These are phyloP conservation scores for Engystomops pustulosus DNA, from an alignment of 2,113 vertebrate species.

Conservation along the genomic window DNA sequence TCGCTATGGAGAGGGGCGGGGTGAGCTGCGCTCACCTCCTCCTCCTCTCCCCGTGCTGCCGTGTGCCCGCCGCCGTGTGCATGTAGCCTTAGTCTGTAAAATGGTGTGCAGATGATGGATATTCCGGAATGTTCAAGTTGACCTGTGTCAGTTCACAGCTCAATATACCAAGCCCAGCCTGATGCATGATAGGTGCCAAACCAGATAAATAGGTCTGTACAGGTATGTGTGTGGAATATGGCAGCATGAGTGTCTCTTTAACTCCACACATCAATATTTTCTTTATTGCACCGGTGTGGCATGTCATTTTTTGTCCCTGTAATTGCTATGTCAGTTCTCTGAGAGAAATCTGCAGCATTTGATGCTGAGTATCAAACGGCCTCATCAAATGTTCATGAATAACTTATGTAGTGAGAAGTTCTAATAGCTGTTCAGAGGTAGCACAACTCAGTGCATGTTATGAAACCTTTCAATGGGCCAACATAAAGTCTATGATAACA, in stretches of 20 bases:
- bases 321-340: constrained; percentile 54
- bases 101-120: too few relatives aligned
- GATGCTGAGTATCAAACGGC: constrained; percentile 60
- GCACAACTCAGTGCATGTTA: constrained; percentile 44
- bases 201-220: constrained; percentile 29
- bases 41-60: too few relatives aligned
- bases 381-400: constrained; percentile 60
- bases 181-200: constrained; percentile 19
- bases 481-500: constrained; percentile 44
- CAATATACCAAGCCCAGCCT: neutral
- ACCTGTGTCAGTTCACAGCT: neutral
- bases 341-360: constrained; percentile 54
- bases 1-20: too few relatives aligned
- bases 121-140: too few relatives aligned
- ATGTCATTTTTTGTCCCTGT: constrained; percentile 50
- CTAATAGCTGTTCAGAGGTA: constrained; percentile 57
- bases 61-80: too few relatives aligned
- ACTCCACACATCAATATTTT: constrained; percentile 51
- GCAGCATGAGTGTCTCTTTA: constrained; percentile 41
- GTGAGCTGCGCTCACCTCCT: too few relatives aligned
- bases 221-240: constrained; percentile 1
- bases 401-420: constrained; percentile 58
- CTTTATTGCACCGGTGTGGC: constrained; percentile 51
- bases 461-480: constrained; percentile 51
- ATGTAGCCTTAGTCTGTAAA: too few relatives aligned